Conservation (phyloP, 2,113 vertebrate species). For the Mus pahari region DNA sequence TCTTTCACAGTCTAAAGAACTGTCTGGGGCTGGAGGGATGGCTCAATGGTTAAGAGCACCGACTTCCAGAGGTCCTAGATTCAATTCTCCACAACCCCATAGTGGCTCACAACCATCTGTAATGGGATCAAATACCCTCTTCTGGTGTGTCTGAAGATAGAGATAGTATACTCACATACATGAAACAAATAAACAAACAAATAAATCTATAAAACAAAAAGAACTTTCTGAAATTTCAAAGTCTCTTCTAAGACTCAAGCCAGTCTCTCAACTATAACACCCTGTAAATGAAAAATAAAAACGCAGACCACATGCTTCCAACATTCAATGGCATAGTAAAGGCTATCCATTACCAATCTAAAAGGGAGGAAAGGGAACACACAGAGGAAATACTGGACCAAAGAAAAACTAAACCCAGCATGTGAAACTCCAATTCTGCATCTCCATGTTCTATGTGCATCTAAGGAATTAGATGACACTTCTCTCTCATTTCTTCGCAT, state of each 20-base stretch:
- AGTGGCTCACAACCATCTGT: too few species aligned
- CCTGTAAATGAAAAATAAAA: neutral
- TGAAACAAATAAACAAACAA: too few species aligned
- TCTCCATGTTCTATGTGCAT: neutral
- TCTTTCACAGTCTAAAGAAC: neutral
- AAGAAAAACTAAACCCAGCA: neutral
- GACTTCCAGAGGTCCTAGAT: too few species aligned
- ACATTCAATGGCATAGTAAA: neutral
- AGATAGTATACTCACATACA: too few species aligned
- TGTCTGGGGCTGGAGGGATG: too few species aligned
- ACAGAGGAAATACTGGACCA: neutral
- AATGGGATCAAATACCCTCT: too few species aligned
- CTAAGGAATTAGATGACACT: neutral
- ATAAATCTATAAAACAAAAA: neutral
- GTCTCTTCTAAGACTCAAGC: neutral
- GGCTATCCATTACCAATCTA: neutral
- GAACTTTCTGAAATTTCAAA: neutral
- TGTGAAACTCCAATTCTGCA: neutral
- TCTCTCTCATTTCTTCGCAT: neutral
- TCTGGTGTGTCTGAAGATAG: too few species aligned
- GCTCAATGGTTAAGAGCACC: too few species aligned
- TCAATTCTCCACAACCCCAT: too few species aligned
- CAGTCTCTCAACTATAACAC: neutral
- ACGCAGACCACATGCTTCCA: neutral
- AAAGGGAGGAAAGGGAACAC: neutral